Conservation (phyloP, 23 tunicate genomes). For the Halocynthia aurantium region DNA sequence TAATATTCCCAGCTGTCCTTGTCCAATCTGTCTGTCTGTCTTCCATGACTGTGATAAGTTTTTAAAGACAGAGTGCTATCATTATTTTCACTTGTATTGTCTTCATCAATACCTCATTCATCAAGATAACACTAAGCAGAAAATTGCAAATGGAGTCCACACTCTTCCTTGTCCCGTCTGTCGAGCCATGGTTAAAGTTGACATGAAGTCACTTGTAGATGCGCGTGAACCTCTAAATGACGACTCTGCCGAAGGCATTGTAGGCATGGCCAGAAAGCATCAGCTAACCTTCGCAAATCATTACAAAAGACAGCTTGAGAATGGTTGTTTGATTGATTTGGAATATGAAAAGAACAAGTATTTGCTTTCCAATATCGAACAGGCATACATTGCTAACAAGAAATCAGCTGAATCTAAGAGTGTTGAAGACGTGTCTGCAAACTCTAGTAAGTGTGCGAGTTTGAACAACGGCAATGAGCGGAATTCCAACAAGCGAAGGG, state of each 20-base stretch:
- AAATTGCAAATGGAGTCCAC: background rate
- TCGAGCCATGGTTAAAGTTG: slow-evolving; percentile 6
- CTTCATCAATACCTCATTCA: slow-evolving; percentile 31
- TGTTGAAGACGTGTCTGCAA: background rate
- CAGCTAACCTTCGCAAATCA: slow-evolving; percentile 16
- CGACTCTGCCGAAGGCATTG: slow-evolving; percentile 1
- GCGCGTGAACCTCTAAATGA: slow-evolving; percentile 14
- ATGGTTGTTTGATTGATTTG: slow-evolving; percentile 56
- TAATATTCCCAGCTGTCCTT: slow-evolving; percentile 48
- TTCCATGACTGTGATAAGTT: slow-evolving; percentile 44
- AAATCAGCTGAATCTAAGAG: background rate
- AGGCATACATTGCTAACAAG: background rate
- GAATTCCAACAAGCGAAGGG: background rate
- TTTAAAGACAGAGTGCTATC: slow-evolving; percentile 52
- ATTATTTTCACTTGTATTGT: slow-evolving; percentile 58
- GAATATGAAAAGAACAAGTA: slow-evolving; percentile 57
- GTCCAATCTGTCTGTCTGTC: slow-evolving; percentile 44
- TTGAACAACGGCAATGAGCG: too few species aligned
- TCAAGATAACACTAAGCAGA: slow-evolving; percentile 6
- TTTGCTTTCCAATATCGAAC: slow-evolving; percentile 20
- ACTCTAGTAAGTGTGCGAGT: background rate
- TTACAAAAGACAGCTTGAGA: slow-evolving; percentile 38
- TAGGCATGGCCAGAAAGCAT: slow-evolving; percentile 11
- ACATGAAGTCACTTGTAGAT: slow-evolving; percentile 5
- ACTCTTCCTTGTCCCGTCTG: slow-evolving; percentile 67